These are phyloP conservation scores for Drosophila eugracilis DNA, from an alignment of 1,140 invertebrate genomes.

Conservation along the genomic window DNA sequence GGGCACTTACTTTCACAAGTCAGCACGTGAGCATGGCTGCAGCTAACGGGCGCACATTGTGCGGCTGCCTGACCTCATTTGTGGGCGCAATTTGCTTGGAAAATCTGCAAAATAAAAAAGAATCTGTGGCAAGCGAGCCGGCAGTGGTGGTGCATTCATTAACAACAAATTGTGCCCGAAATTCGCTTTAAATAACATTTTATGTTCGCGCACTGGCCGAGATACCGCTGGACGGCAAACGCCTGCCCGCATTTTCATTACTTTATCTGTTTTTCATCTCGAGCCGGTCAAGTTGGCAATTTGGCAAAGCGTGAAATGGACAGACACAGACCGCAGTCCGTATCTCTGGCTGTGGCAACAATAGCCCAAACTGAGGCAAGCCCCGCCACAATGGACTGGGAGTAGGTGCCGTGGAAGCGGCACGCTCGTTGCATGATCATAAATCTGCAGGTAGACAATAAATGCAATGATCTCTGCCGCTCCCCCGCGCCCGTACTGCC, in stretches of 20 bases:
- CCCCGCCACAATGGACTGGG: conserved; percentile 21
- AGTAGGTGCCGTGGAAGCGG: conserved; percentile 52
- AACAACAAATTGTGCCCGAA: conserved; percentile 79
- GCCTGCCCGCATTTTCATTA: conserved; percentile 65
- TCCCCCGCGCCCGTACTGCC: not conserved
- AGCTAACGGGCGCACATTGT: conserved; percentile 70
- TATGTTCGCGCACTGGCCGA: conserved; percentile 62
- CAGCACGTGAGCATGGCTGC: conserved; percentile 64
- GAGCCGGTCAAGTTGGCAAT: conserved; percentile 80
- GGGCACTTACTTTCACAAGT: conserved; percentile 82
- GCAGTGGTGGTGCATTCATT: conserved; percentile 71
- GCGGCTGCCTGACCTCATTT: conserved; percentile 77
- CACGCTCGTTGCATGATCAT: conserved; percentile 58
- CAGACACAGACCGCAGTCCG: conserved; percentile 62
- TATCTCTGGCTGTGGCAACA: conserved; percentile 9
- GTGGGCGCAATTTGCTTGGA: conserved; percentile 76
- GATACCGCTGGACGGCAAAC: conserved; percentile 24
- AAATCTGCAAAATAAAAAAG: conserved; percentile 27
- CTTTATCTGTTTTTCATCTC: conserved; percentile 55
- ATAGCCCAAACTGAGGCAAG: conserved; percentile 31
- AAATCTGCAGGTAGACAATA: conserved; percentile 63
- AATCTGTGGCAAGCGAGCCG: conserved; percentile 32
- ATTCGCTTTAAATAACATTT: conserved; percentile 82
- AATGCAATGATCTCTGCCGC: conserved; percentile 37
- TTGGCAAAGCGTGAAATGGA: conserved; percentile 80